These are phyloP conservation scores for Perdix hodgsoniae DNA, from an alignment of 2,797 vertebrate genomes.

Conservation along the genomic window DNA sequence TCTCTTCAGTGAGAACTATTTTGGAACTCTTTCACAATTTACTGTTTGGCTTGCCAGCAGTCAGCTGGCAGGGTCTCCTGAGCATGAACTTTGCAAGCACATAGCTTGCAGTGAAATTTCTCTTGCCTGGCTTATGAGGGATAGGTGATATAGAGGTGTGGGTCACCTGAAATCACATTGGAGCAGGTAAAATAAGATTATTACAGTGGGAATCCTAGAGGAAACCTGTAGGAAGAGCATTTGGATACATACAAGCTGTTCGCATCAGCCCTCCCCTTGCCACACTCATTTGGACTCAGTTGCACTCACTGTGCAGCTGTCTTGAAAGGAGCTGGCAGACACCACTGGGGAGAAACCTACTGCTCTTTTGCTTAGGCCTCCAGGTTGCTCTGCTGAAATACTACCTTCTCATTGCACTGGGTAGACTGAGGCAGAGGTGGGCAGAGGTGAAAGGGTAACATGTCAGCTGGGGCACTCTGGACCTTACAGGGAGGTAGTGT, in stretches of 20 bases:
- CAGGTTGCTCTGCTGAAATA: background rate
- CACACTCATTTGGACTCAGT: background rate
- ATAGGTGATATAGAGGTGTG: background rate
- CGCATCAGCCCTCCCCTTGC: background rate
- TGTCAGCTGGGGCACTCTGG: background rate
- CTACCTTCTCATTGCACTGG: background rate
- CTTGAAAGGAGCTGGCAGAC: background rate
- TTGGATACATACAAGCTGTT: background rate
- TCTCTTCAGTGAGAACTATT: background rate
- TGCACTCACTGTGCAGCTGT: fast-evolving
- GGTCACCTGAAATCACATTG: background rate
- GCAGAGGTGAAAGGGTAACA: background rate
- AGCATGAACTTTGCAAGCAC: background rate
- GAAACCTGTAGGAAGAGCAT: background rate
- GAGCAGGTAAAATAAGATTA: background rate
- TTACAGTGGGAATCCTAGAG: background rate
- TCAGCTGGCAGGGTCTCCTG: background rate
- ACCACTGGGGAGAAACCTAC: background rate
- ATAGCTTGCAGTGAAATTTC: background rate
- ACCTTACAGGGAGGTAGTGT: background rate
- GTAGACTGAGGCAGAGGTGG: background rate
- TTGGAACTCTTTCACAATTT: background rate
- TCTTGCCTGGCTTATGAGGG: background rate
- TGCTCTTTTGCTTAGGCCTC: background rate
- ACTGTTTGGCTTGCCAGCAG: background rate